Evolutionary conservation across 2,888 invertebrate species (phyloP).

Genomic region (Prionchulus punctatus): DNA sequence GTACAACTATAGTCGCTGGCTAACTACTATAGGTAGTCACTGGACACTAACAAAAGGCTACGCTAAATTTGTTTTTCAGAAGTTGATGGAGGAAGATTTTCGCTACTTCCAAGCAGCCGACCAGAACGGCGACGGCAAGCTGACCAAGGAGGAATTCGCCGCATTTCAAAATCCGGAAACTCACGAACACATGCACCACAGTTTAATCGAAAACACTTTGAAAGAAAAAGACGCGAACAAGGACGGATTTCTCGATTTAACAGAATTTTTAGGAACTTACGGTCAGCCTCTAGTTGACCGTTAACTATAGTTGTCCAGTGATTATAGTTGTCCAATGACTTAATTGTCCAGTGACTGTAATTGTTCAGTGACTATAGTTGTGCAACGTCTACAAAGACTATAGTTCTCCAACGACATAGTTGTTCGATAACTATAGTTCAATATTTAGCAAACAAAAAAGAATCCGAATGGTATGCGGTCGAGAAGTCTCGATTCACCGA

Average conservation of each 20-base stretch:
- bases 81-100: slow-evolving; percentile 54
- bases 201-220: slow-evolving; percentile 53
- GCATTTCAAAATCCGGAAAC: slow-evolving; percentile 87
- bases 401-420: too few relatives aligned
- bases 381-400: not conserved
- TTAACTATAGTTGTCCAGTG: not conserved
- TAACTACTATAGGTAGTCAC: not conserved
- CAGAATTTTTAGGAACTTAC: slow-evolving; percentile 57
- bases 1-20: too few relatives aligned
- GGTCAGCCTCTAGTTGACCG: slow-evolving; percentile 1
- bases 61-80: slow-evolving; percentile 7
- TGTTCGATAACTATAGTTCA: not conserved
- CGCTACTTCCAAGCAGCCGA: slow-evolving; percentile 73
- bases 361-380: too few relatives aligned
- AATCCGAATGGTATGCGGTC: slow-evolving; percentile 15
- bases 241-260: slow-evolving; percentile 67
- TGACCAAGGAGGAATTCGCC: slow-evolving; percentile 61
- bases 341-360: too few relatives aligned
- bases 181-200: slow-evolving; percentile 56
- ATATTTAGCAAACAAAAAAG: slow-evolving; percentile 1
- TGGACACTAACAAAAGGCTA: not conserved
- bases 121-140: slow-evolving; percentile 55
- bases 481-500: slow-evolving; percentile 52
- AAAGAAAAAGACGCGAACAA: slow-evolving; percentile 65
- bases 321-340: too few relatives aligned